These are phyloP conservation scores for Aspidiotus rigidus DNA, from an alignment of 2,888 invertebrate species.

Conservation along the genomic window DNA sequence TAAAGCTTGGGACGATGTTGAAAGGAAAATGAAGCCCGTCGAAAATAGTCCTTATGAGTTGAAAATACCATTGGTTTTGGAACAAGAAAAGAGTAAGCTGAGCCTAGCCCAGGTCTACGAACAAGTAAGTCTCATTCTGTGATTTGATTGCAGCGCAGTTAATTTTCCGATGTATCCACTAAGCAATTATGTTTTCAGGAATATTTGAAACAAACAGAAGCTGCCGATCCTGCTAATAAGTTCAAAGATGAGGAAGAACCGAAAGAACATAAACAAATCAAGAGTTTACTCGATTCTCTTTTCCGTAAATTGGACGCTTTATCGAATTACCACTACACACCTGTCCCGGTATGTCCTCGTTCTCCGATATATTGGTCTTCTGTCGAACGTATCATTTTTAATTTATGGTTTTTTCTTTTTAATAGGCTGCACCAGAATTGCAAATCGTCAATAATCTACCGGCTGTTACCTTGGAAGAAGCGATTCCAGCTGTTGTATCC, in stretches of 20 bases:
- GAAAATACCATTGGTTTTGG: constrained; percentile 75
- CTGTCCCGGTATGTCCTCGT: constrained; percentile 53
- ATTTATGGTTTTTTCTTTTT: constrained; percentile 32
- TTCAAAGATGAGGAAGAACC: constrained; percentile 57
- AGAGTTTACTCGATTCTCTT: constrained; percentile 60
- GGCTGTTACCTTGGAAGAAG: constrained; percentile 88
- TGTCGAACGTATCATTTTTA: not conserved
- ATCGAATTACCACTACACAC: constrained; percentile 89
- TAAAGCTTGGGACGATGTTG: constrained; percentile 88
- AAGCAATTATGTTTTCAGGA: constrained; percentile 46
- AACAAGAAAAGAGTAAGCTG: constrained; percentile 88
- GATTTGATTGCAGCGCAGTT: not conserved
- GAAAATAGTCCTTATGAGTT: constrained; percentile 67
- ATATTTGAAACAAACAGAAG: constrained; percentile 59
- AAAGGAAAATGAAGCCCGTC: constrained; percentile 71
- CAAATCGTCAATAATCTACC: constrained; percentile 85
- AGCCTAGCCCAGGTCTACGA: constrained; percentile 93
- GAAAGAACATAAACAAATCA: constrained; percentile 68
- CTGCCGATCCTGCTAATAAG: constrained; percentile 48
- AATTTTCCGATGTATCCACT: constrained; percentile 4
- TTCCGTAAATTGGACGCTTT: constrained; percentile 84
- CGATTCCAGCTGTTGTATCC: constrained; percentile 79
- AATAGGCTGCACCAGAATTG: constrained; percentile 68
- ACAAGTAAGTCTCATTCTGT: constrained; percentile 44
- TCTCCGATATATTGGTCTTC: not conserved